Percentiles rank a stretch among this genome's conserved stretches.
These are phyloP conservation scores for Maccullochella peelii DNA, from an alignment of 2,113 vertebrate species.

Conservation along the genomic window DNA sequence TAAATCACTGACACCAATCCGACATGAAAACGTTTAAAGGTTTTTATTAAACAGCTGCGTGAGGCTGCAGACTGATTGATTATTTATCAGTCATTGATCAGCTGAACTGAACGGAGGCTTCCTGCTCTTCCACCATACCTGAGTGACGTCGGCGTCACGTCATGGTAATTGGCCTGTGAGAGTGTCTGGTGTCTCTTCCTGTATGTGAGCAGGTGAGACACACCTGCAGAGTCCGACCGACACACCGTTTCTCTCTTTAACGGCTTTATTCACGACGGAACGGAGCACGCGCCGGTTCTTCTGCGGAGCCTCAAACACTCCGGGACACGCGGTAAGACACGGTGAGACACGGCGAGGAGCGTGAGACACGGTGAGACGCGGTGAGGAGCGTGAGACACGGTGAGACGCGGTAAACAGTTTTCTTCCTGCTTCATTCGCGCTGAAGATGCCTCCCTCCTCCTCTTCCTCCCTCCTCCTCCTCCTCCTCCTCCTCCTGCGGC, in stretches of 20 bases:
- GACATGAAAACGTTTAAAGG: too few species aligned
- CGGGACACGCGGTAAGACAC: too few species aligned
- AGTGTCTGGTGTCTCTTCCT: slow-evolving; percentile 27
- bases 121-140: slow-evolving; percentile 11
- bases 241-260: too few species aligned
- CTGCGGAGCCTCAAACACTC: too few species aligned
- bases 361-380: neutral
- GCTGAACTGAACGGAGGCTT: too few species aligned
- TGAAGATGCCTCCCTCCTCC: slow-evolving; percentile 47
- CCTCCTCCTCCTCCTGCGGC: neutral
- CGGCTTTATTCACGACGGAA: neutral
- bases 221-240: slow-evolving; percentile 23
- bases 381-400: neutral
- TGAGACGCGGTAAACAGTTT: neutral
- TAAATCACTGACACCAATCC: too few species aligned
- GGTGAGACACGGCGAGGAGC: neutral
- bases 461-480: slow-evolving; percentile 24
- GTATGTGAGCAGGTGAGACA: slow-evolving; percentile 52
- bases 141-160: slow-evolving; percentile 39
- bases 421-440: neutral
- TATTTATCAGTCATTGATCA: too few species aligned
- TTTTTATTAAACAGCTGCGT: too few species aligned
- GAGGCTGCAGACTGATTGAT: too few species aligned
- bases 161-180: neutral
- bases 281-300: too few species aligned